Evolutionary conservation across 1,140 invertebrate species (phyloP).

Genomic region (Drosophila melanica): DNA sequence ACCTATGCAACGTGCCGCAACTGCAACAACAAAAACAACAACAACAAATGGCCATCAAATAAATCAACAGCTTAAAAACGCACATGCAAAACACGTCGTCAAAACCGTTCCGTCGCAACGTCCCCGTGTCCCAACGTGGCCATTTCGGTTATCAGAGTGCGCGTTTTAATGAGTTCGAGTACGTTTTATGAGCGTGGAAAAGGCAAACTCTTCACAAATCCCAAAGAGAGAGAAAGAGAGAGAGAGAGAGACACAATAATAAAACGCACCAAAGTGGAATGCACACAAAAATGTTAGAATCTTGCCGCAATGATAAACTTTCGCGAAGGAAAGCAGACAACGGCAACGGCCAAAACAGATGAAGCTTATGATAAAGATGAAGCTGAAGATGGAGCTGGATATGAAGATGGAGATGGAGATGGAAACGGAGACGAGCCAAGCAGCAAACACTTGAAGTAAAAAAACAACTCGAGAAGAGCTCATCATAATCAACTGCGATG

Average conservation of each 20-base stretch:
- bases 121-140: conserved; percentile 42
- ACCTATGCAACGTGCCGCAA: conserved; percentile 55
- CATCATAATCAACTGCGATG: conserved; percentile 75
- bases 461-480: conserved; percentile 46
- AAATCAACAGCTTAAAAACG: conserved; percentile 62
- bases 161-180: conserved; percentile 82
- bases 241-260: too few species aligned
- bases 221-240: neutral
- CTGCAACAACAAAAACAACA: conserved; percentile 25
- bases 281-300: conserved; percentile 82
- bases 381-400: neutral
- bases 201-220: conserved; percentile 64
- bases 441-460: conserved; percentile 33
- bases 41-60: conserved; percentile 71
- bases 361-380: neutral
- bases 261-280: conserved; percentile 79
- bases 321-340: conserved; percentile 54
- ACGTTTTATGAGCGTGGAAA: conserved; percentile 77
- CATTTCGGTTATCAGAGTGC: conserved; percentile 81
- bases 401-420: neutral
- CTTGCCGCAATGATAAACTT: conserved; percentile 78
- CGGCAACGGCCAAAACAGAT: neutral
- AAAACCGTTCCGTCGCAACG: conserved; percentile 6
- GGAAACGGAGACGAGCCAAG: conserved; percentile 11
- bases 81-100: conserved; percentile 75